Evolutionary conservation across 2,888 invertebrate genomes (phyloP).

Genomic region (Eustalomyia histrio): DNA sequence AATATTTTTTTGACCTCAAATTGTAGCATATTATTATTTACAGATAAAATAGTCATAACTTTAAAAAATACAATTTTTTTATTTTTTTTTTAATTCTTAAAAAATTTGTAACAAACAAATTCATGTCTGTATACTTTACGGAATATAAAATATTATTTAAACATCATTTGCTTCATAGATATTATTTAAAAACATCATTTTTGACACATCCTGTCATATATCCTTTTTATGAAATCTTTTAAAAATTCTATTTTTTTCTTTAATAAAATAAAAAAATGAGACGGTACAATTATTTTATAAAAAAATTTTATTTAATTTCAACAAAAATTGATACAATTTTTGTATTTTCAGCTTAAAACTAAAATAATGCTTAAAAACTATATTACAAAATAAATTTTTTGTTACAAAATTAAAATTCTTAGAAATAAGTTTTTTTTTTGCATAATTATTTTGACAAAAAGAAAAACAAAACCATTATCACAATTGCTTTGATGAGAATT

Average conservation of each 20-base stretch:
- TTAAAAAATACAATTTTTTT: no score
- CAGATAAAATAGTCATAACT: no score
- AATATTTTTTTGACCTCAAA: no score
- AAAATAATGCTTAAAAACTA: constrained; percentile 64
- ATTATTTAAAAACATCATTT: no score
- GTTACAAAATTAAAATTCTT: constrained; percentile 24
- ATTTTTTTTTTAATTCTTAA: no score
- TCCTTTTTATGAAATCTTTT: not conserved
- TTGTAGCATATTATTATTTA: no score
- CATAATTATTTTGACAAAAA: constrained; percentile 44
- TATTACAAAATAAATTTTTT: constrained; percentile 45
- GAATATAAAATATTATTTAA: no score
- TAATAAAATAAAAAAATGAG: not conserved
- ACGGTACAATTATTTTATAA: constrained; percentile 6
- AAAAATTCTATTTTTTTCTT: not conserved
- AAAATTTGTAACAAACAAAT: no score
- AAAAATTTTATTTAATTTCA: constrained; percentile 43
- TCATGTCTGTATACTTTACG: no score
- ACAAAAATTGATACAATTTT: constrained; percentile 76
- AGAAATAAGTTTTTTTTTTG: constrained; percentile 26
- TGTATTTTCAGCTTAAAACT: constrained; percentile 61
- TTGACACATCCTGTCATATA: no score
- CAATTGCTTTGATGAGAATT: constrained; percentile 77
- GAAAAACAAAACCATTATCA: constrained; percentile 73
- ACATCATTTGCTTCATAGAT: no score